These are phyloP conservation scores for Andrena cerasifolii DNA, from an alignment of 1,140 invertebrate species.

Conservation along the genomic window DNA sequence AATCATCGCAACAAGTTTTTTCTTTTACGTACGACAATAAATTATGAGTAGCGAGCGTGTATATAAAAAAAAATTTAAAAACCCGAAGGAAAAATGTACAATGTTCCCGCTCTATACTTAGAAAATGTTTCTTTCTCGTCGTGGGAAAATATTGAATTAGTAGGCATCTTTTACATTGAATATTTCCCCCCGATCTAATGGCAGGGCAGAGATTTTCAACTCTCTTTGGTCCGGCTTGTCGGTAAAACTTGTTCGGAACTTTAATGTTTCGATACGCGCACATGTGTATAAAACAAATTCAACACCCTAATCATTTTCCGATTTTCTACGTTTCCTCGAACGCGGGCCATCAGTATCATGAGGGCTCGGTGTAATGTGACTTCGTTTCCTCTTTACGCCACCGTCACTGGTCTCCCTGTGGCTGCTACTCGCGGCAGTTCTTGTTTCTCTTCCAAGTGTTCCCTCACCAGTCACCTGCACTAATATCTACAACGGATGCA, in stretches of 20 bases:
- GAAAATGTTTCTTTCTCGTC: neutral
- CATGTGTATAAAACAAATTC: neutral
- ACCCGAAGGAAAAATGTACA: neutral
- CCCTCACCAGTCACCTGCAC: slow-evolving; percentile 77
- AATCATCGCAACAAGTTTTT: slow-evolving; percentile 6
- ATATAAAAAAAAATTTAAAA: neutral
- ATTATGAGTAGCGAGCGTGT: neutral
- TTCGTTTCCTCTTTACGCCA: slow-evolving; percentile 77
- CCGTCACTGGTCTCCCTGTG: slow-evolving; percentile 73
- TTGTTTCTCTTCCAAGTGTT: slow-evolving; percentile 78
- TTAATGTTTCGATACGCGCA: slow-evolving; percentile 11
- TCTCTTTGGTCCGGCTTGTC: neutral
- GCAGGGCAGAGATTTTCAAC: neutral
- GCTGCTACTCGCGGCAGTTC: slow-evolving; percentile 78
- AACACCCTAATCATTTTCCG: slow-evolving; percentile 75
- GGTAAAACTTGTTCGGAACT: no score
- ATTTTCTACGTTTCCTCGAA: slow-evolving; percentile 79
- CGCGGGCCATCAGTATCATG: slow-evolving; percentile 77
- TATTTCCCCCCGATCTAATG: neutral
- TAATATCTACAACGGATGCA: slow-evolving; percentile 73
- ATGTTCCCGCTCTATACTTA: neutral
- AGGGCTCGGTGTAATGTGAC: slow-evolving; percentile 77
- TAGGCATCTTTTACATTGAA: neutral
- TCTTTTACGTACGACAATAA: neutral
- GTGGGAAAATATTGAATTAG: neutral